phyloP scores from a whole-genome alignment of 2,797 vertebrate species.

The Anabacerthia variegaticeps region DNA sequence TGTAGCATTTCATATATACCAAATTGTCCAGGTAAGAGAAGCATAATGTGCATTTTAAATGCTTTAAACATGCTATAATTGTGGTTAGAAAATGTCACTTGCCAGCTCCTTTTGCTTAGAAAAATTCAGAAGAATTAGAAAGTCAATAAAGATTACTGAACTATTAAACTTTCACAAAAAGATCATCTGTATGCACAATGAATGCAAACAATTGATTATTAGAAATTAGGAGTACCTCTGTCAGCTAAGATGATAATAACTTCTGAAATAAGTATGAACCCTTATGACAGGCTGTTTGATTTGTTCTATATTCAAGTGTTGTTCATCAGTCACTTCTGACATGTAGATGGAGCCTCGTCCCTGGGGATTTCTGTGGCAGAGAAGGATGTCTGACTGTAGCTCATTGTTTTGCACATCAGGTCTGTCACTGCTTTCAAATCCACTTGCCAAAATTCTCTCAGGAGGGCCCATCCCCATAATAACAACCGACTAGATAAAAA shows the following conservation, averaged over 20 bases:
- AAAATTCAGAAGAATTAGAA: neutral
- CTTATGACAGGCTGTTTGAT: neutral
- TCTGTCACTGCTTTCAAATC: slow-evolving; percentile 28
- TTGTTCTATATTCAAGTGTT: neutral
- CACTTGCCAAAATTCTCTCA: neutral
- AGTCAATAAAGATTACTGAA: slow-evolving; percentile 3
- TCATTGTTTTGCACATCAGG: slow-evolving; percentile 36
- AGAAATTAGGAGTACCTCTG: neutral
- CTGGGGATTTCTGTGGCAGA: neutral
- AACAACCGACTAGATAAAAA: slow-evolving; percentile 26
- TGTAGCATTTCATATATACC: neutral
- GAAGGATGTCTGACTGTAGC: neutral
- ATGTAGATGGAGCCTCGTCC: neutral
- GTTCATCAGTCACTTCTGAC: neutral
- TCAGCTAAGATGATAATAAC: neutral
- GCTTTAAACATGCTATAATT: neutral
- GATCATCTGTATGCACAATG: neutral
- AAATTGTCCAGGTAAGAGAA: neutral
- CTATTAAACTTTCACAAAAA: slow-evolving; percentile 22
- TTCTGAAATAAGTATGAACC: neutral
- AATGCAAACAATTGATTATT: neutral
- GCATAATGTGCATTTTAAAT: neutral
- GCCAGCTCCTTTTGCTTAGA: slow-evolving; percentile 1
- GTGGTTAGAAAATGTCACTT: neutral
- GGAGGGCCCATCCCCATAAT: neutral